These are phyloP conservation scores for Micropoecilia bifurca DNA, from an alignment of 2,797 vertebrate species.

Conservation along the genomic window DNA sequence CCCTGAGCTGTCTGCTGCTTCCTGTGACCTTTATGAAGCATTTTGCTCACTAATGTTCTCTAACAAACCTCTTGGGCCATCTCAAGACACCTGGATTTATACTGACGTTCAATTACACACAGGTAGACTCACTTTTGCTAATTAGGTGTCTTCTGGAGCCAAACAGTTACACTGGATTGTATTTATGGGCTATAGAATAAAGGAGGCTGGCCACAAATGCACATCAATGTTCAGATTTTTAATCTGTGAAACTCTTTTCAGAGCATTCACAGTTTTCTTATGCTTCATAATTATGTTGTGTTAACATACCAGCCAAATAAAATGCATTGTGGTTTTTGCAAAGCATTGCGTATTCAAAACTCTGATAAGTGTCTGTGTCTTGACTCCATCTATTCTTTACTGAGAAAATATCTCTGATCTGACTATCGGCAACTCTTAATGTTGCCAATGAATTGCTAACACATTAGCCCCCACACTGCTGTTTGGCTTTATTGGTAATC, in stretches of 20 bases:
- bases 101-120: neutral
- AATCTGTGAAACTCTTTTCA: neutral
- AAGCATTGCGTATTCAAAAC: neutral
- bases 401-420: slow-evolving; percentile 42
- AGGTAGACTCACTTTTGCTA: neutral
- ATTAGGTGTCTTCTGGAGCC: neutral
- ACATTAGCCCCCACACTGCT: slow-evolving; percentile 59
- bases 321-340: neutral
- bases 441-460: slow-evolving; percentile 51
- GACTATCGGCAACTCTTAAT: slow-evolving; percentile 31
- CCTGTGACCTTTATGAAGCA: neutral
- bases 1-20: neutral
- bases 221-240: neutral
- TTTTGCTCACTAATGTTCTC: neutral
- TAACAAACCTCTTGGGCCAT: neutral
- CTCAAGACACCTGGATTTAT: neutral
- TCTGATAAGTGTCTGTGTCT: slow-evolving; percentile 1
- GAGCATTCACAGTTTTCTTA: neutral
- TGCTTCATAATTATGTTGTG: neutral
- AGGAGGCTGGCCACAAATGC: neutral
- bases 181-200: slow-evolving; percentile 1
- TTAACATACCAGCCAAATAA: neutral
- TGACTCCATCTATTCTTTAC: slow-evolving; percentile 26
- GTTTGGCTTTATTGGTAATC: slow-evolving; percentile 59
- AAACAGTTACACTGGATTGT: neutral